Evolutionary conservation across 2,113 vertebrate species (phyloP), one percentile per base, ranked within the genome.

Genomic region (Ailurus styani): DNA sequence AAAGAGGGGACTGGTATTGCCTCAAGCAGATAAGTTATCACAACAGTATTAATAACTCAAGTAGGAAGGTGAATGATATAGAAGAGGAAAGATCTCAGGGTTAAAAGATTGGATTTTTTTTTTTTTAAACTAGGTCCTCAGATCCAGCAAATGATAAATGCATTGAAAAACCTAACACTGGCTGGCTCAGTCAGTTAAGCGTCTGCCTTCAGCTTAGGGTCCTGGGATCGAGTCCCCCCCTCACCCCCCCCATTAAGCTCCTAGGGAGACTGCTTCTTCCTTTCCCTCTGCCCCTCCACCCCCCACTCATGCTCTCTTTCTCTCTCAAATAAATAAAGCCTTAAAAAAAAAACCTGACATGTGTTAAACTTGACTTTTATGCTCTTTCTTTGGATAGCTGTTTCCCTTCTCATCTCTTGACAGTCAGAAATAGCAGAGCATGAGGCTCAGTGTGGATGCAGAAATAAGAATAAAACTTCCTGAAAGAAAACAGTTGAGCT

Each of bases 41-140:
- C 1, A 8, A 31, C 52, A 87, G 45, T 55, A 91, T 95, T 95
- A 95, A 96, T 89, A 97, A 95, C 54, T 91, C 94, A 89, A 60
- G 42, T 27, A 78, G 60, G 42, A 93, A 97, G 87, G 73, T 72
- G 64, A 40, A 79, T 72, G 88, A 84, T 72, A 84, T 0, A 87
- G 73, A 95, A 79, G 87, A 94, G 60, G 45, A 77, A 45, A 66
- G 42, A 91, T 85, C 50, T 87, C 60, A 25, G 45, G 82, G 94
- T 94, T 94, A 91, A 96, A 94, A 97, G 75, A 17, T 2, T 84
- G 3, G 34, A 21, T 50, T 27, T 40, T 85, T 91, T 13, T 54
- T 14, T 68, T 68, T 90, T 81, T 29, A 73, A 92, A 21, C 47
- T 42, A 93, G 52, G 73, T 40, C 54, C 42, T 72, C 31, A 7